phyloP scores from a whole-genome alignment of 2,888 invertebrate species.

The Sphecodes monilicornis region DNA sequence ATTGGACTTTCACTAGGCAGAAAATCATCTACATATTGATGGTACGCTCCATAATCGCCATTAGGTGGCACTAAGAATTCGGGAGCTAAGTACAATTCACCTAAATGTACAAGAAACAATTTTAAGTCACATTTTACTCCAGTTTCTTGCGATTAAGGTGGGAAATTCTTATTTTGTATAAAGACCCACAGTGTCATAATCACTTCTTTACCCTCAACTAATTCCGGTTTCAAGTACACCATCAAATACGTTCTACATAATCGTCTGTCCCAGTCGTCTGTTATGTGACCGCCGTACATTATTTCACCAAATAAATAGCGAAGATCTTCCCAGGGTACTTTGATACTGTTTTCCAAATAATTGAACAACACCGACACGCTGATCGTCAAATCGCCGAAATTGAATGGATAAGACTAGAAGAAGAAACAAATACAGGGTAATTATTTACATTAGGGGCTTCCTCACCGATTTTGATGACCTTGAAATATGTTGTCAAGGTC shows the following conservation, averaged over 20 bases:
- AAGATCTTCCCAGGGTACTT: slow-evolving; percentile 97
- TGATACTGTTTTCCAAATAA: slow-evolving; percentile 94
- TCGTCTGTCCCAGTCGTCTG: slow-evolving; percentile 97
- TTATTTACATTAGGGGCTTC: too few relatives aligned
- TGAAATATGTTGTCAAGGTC: too few relatives aligned
- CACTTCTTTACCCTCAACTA: slow-evolving; percentile 88
- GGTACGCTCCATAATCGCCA: slow-evolving; percentile 94
- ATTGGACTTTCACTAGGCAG: slow-evolving; percentile 95
- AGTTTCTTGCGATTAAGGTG: neutral
- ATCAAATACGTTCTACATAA: slow-evolving; percentile 94
- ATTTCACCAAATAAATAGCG: slow-evolving; percentile 98
- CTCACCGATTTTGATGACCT: too few relatives aligned
- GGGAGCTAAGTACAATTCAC: slow-evolving; percentile 92
- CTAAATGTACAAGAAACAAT: slow-evolving; percentile 2
- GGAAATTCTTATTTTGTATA: neutral
- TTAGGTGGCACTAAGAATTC: slow-evolving; percentile 96
- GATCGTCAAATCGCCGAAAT: slow-evolving; percentile 95
- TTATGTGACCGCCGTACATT: slow-evolving; percentile 99
- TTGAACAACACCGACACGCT: slow-evolving; percentile 96
- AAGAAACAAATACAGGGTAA: too few relatives aligned
- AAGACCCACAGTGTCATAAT: neutral
- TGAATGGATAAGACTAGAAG: slow-evolving; percentile 88
- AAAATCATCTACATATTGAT: slow-evolving; percentile 93
- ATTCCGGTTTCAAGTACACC: slow-evolving; percentile 94
- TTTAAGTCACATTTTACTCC: neutral